Evolutionary conservation across 1,140 invertebrate species (phyloP).

Genomic region (Neuroterus valhalla): DNA sequence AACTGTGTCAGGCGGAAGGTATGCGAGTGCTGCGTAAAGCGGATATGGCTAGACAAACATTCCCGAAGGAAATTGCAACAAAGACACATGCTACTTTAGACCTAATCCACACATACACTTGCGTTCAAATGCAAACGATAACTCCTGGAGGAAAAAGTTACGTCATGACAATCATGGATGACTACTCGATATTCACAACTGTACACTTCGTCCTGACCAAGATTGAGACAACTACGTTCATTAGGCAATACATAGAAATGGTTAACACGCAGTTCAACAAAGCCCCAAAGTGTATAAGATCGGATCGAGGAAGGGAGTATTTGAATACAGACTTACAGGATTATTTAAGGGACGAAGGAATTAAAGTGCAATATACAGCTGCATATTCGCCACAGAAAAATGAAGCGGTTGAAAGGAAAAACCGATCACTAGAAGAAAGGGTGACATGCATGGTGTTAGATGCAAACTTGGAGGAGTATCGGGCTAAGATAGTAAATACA

Average conservation of each 20-base stretch:
- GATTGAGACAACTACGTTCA: background rate
- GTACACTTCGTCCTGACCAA: conserved; percentile 18
- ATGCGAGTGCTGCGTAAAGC: conserved; percentile 54
- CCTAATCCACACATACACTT: no score
- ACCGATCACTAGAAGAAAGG: no score
- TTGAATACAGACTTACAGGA: background rate
- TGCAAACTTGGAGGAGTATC: no score
- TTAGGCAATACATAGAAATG: conserved; percentile 6
- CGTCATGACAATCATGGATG: conserved; percentile 61
- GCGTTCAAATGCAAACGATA: conserved; percentile 14
- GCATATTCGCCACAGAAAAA: no score
- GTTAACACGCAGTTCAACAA: background rate
- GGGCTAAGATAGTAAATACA: no score
- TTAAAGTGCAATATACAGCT: background rate
- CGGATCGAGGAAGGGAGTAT: background rate
- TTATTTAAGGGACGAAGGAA: background rate
- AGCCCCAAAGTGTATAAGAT: background rate
- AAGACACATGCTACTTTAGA: no score
- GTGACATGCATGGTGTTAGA: no score
- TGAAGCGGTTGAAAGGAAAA: no score
- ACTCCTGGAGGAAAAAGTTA: conserved; percentile 51
- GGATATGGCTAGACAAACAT: conserved; percentile 35
- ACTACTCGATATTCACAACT: background rate
- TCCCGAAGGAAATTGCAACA: no score
- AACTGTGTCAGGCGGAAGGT: no score